These are phyloP conservation scores for Ditylenchus dipsaci DNA, from an alignment of 1,140 invertebrate genomes.

Conservation along the genomic window DNA sequence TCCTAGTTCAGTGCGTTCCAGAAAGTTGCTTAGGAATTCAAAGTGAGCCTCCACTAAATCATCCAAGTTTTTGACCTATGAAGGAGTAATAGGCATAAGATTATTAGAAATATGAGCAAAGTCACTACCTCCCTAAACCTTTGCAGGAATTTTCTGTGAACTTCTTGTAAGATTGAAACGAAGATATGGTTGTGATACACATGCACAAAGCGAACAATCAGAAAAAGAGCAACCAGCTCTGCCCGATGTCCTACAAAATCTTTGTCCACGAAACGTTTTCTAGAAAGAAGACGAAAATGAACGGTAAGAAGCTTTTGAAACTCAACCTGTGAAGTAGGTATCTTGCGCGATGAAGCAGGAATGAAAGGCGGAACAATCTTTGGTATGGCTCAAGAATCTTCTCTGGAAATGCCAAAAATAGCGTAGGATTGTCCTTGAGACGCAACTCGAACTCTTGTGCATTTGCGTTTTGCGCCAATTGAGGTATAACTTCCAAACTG, in stretches of 20 bases:
- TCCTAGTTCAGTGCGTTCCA: neutral
- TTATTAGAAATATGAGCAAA: neutral
- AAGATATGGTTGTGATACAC: constrained; percentile 23
- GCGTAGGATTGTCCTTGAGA: constrained; percentile 12
- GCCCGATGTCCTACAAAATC: neutral
- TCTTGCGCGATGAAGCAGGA: constrained; percentile 21
- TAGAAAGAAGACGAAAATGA: neutral
- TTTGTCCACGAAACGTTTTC: constrained; percentile 10
- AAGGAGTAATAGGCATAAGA: neutral
- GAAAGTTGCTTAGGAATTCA: neutral
- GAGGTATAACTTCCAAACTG: neutral
- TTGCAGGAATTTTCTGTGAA: constrained; percentile 3
- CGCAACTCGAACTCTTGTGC: neutral
- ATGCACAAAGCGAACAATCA: constrained; percentile 19
- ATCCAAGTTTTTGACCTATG: neutral
- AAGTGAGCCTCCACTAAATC: neutral
- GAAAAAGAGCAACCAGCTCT: constrained; percentile 8
- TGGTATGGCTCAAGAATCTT: constrained; percentile 20
- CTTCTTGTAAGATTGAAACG: neutral
- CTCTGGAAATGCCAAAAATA: constrained; percentile 25
- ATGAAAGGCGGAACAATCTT: constrained; percentile 16
- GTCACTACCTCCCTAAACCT: constrained; percentile 3
- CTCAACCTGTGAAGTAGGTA: constrained; percentile 13
- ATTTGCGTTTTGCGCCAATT: neutral
- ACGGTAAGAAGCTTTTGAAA: neutral